phyloP scores from a whole-genome alignment of 2,888 invertebrate genomes.

The Tenthredo notha region DNA sequence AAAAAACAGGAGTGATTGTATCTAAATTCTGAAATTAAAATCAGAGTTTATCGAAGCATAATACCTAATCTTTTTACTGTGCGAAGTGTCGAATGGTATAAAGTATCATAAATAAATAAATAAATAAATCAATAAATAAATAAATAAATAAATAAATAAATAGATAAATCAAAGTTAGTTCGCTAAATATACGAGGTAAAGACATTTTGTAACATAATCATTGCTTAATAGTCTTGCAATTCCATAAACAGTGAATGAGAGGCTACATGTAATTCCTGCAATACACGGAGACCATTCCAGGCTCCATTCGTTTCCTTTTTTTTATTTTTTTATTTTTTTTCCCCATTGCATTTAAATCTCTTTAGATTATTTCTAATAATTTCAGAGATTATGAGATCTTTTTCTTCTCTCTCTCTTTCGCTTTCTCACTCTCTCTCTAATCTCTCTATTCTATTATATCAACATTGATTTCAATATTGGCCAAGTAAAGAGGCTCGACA shows the following conservation, averaged over 20 bases:
- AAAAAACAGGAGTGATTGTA: constrained; percentile 12
- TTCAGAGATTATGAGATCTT: not conserved
- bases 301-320: not conserved
- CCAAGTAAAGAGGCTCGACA: not conserved
- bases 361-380: constrained; percentile 11
- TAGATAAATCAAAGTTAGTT: constrained; percentile 25
- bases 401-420: constrained; percentile 9
- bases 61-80: not conserved
- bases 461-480: constrained; percentile 22
- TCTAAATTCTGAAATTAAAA: not conserved
- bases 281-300: constrained; percentile 10
- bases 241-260: constrained; percentile 33
- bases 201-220: constrained; percentile 45
- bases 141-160: not conserved
- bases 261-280: constrained; percentile 2
- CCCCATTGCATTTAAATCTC: constrained; percentile 19
- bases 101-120: not conserved
- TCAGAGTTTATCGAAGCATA: constrained; percentile 7
- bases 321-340: not conserved
- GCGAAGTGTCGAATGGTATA: constrained; percentile 22
- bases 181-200: constrained; percentile 1
- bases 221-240: constrained; percentile 14
- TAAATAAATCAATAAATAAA: not conserved
- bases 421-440: not conserved
- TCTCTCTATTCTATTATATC: not conserved